These are phyloP conservation scores for Hippocampus zosterae DNA, from an alignment of 2,113 vertebrate genomes.

Conservation along the genomic window DNA sequence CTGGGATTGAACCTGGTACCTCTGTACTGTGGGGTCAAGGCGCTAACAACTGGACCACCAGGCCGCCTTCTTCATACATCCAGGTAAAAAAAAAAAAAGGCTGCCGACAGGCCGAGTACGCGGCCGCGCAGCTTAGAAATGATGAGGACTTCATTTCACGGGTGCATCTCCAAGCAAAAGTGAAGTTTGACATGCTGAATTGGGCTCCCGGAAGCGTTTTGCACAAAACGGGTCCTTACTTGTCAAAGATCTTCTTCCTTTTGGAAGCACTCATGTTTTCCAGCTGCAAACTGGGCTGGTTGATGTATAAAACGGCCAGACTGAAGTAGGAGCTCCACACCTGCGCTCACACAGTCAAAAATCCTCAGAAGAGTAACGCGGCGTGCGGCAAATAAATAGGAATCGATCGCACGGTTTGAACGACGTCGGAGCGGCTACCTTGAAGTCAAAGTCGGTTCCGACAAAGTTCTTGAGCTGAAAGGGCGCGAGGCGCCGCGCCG, in stretches of 20 bases:
- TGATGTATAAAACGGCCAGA: slow-evolving; percentile 94
- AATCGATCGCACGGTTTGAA: not conserved
- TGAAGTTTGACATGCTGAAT: not conserved
- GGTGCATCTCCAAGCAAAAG: not conserved
- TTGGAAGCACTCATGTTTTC: slow-evolving; percentile 86
- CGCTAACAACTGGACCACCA: too few species aligned
- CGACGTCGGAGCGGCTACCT: slow-evolving; percentile 67
- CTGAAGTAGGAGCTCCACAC: slow-evolving; percentile 99
- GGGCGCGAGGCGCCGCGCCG: slow-evolving; percentile 88
- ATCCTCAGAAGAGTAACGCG: not conserved
- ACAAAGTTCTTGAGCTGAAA: slow-evolving; percentile 97
- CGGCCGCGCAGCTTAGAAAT: not conserved
- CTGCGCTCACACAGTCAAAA: slow-evolving; percentile 49
- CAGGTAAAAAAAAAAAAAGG: too few species aligned
- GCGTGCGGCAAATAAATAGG: not conserved
- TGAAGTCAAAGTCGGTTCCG: slow-evolving; percentile 95
- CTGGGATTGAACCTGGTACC: too few species aligned
- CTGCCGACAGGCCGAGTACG: too few species aligned
- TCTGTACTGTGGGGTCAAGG: too few species aligned
- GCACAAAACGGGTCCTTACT: slow-evolving; percentile 73
- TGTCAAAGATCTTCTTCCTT: slow-evolving; percentile 92
- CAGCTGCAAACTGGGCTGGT: slow-evolving; percentile 94
- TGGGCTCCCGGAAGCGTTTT: not conserved
- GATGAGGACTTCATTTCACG: not conserved
- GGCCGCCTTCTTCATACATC: too few species aligned